Percentiles rank a stretch among this genome's conserved stretches.
Conservation (phyloP, 2,113 vertebrate species). For the Clarias gariepinus region DNA sequence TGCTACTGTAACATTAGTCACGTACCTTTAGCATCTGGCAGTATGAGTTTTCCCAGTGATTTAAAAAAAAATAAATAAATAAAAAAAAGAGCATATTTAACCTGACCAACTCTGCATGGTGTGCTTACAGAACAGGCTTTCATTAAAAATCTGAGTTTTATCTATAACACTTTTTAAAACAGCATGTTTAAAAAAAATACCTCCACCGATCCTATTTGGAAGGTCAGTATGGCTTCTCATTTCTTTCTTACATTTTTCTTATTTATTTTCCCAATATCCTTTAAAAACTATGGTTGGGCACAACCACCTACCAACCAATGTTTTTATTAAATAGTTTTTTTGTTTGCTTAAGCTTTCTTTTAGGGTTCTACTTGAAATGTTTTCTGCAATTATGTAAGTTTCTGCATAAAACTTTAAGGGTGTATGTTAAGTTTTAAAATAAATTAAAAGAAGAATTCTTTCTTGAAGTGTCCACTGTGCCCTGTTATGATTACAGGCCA, state of each 20-base stretch:
- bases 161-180: neutral
- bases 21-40: neutral
- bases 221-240: neutral
- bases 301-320: neutral
- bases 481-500: too few species aligned
- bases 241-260: neutral
- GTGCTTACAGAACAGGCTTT: neutral
- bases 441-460: too few species aligned
- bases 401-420: neutral
- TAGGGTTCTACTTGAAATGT: neutral
- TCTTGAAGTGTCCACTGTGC: too few species aligned
- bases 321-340: neutral
- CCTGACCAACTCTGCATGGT: neutral
- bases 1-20: constrained; percentile 20
- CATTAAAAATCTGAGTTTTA: neutral
- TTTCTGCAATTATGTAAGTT: neutral
- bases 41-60: constrained; percentile 20
- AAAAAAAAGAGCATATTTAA: too few species aligned
- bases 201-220: neutral
- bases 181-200: neutral
- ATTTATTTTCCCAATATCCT: neutral
- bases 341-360: neutral
- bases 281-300: neutral
- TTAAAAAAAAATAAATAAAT: neutral
- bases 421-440: too few species aligned